Conservation (phyloP, 2,888 invertebrate genomes). For the Scaptodrosophila latifasciaeformis region DNA sequence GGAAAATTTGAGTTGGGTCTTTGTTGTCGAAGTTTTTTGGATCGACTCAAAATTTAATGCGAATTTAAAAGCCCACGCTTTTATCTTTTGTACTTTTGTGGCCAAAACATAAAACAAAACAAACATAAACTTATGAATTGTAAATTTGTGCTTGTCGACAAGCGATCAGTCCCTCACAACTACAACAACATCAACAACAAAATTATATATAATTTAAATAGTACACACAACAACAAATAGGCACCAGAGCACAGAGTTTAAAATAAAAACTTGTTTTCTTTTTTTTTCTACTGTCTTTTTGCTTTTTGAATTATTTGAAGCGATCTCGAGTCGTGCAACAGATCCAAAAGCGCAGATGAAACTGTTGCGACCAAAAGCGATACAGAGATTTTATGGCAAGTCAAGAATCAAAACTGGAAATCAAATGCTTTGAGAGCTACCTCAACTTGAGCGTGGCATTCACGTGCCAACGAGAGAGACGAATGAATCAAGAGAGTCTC, state of each 20-base stretch:
- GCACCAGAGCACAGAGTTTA: constrained; percentile 10
- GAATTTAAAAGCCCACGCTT: neutral
- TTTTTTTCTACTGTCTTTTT: no score
- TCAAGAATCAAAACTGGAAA: constrained; percentile 59
- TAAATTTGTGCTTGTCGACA: constrained; percentile 22
- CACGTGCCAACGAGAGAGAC: constrained; percentile 33
- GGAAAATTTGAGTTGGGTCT: no score
- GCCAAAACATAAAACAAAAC: constrained; percentile 2
- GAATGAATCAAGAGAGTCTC: constrained; percentile 8
- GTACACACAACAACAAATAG: constrained; percentile 44
- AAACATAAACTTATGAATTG: constrained; percentile 44
- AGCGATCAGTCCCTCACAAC: no score
- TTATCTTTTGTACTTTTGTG: no score
- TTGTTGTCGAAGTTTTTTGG: no score
- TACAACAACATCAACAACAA: constrained; percentile 18
- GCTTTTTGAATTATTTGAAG: neutral
- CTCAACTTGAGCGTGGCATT: constrained; percentile 60
- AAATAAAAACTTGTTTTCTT: constrained; percentile 48
- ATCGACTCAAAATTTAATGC: no score
- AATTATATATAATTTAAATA: constrained; percentile 40
- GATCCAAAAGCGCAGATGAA: constrained; percentile 53
- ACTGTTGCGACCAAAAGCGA: constrained; percentile 56
- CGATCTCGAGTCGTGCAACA: constrained; percentile 38
- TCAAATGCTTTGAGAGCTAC: constrained; percentile 11
- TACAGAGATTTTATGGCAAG: constrained; percentile 54